A percentile compares a stretch with the other conserved stretches of the same genome.
phyloP scores from a whole-genome alignment of 1,140 invertebrate genomes.

The Brevipalpus yothersi region DNA sequence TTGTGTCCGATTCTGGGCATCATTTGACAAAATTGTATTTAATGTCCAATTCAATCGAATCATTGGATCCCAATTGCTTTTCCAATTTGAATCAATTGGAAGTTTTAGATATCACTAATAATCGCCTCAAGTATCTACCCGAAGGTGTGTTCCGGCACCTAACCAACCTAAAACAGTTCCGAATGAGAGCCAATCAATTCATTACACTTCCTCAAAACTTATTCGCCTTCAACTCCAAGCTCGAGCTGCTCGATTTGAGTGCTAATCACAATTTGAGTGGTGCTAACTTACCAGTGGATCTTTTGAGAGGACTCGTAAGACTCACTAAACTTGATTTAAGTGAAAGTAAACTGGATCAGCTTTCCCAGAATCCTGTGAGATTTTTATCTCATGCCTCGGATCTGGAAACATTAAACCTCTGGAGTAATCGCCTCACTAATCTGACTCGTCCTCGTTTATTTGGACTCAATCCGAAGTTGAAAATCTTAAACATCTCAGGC shows the following conservation, averaged over 20 bases:
- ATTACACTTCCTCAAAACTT: constrained; percentile 8
- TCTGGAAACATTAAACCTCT: constrained; percentile 9
- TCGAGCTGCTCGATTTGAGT: constrained; percentile 11
- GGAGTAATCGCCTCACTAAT: constrained; percentile 10
- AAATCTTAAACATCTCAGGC: constrained; percentile 6
- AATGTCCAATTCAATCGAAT: constrained; percentile 4
- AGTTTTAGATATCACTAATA: constrained; percentile 13
- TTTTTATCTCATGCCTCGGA: constrained; percentile 8
- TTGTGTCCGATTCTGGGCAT: not conserved
- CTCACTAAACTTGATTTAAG: constrained; percentile 8
- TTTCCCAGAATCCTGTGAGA: constrained; percentile 2
- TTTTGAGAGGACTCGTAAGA: constrained; percentile 8
- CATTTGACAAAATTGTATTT: constrained; percentile 7
- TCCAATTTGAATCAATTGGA: constrained; percentile 10
- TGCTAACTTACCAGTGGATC: constrained; percentile 5
- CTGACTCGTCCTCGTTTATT: constrained; percentile 3
- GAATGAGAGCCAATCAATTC: constrained; percentile 10
- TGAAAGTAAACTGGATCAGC: constrained; percentile 10
- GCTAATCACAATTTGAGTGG: constrained; percentile 9
- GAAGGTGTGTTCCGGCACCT: constrained; percentile 8
- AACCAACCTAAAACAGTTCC: constrained; percentile 6
- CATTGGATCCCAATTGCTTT: constrained; percentile 7
- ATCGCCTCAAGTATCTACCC: constrained; percentile 9
- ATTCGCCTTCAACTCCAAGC: constrained; percentile 6
- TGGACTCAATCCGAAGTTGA: constrained; percentile 3